Percentiles rank a stretch among this genome's conserved stretches.
Conservation (phyloP, 2,797 vertebrate genomes). For the Diceros bicornis region DNA sequence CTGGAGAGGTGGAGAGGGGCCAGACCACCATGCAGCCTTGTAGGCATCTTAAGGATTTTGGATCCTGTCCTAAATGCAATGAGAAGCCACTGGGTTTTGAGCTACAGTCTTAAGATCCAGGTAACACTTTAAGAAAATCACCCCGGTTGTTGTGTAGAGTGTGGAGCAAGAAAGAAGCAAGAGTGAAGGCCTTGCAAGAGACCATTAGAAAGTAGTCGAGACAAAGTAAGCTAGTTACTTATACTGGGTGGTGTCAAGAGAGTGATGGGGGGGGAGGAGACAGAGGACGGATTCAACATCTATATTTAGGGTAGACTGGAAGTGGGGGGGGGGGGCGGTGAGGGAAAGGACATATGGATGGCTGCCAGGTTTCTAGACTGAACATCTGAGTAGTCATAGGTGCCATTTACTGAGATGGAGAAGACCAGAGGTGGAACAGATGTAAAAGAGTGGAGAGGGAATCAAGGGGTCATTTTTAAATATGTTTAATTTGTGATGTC, state of each 20-base stretch:
- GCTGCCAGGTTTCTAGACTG: conserved; percentile 15
- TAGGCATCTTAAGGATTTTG: background rate
- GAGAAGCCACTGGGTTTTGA: background rate
- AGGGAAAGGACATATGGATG: background rate
- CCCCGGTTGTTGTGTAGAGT: background rate
- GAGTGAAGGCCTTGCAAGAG: background rate
- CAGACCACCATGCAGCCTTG: background rate
- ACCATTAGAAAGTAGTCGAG: background rate
- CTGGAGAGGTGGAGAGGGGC: background rate
- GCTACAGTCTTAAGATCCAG: background rate
- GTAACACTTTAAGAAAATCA: background rate
- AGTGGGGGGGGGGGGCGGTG: background rate
- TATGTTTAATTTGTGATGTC: conserved; percentile 2
- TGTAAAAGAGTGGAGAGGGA: background rate
- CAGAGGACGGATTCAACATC: background rate
- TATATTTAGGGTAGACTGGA: background rate
- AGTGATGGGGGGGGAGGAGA: rapidly evolving
- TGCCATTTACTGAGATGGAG: background rate
- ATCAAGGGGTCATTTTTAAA: background rate
- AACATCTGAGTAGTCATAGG: background rate
- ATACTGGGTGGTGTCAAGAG: background rate
- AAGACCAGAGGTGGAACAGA: background rate
- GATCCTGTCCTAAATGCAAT: background rate
- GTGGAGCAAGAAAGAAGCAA: background rate
- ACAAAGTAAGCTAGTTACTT: background rate